These are phyloP conservation scores for Cettia cetti DNA, from an alignment of 2,113 vertebrate genomes.

Conservation along the genomic window DNA sequence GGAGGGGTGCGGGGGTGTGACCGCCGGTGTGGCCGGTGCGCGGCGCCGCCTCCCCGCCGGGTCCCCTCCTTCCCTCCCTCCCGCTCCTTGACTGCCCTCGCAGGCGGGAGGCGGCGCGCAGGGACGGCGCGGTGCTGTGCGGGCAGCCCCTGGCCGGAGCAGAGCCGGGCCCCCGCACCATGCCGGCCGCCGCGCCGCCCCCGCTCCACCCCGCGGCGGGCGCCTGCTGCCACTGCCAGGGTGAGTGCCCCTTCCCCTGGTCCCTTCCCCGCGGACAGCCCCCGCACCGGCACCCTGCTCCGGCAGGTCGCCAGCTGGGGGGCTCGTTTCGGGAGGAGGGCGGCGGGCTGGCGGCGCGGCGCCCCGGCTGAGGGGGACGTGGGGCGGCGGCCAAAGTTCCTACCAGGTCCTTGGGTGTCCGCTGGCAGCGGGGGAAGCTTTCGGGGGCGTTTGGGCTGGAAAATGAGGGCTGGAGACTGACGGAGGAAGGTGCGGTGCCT, in stretches of 20 bases:
- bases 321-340: neutral
- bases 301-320: neutral
- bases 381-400: neutral
- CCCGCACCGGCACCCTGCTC: neutral
- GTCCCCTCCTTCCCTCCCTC: neutral
- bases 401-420: neutral
- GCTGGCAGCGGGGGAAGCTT: neutral
- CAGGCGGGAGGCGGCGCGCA: neutral
- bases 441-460: neutral
- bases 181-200: constrained; percentile 51
- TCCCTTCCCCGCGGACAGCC: neutral
- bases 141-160: neutral
- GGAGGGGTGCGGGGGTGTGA: neutral
- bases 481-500: neutral
- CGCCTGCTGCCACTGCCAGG: constrained; percentile 32
- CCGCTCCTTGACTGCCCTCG: neutral
- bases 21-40: neutral
- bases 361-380: no score
- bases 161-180: neutral
- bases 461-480: neutral
- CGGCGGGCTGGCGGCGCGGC: neutral
- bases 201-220: neutral
- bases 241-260: neutral
- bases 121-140: accelerated
- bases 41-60: neutral